Evolutionary conservation across 2,797 vertebrate species (phyloP).

Genomic region (Pachyuromys duprasi): DNA sequence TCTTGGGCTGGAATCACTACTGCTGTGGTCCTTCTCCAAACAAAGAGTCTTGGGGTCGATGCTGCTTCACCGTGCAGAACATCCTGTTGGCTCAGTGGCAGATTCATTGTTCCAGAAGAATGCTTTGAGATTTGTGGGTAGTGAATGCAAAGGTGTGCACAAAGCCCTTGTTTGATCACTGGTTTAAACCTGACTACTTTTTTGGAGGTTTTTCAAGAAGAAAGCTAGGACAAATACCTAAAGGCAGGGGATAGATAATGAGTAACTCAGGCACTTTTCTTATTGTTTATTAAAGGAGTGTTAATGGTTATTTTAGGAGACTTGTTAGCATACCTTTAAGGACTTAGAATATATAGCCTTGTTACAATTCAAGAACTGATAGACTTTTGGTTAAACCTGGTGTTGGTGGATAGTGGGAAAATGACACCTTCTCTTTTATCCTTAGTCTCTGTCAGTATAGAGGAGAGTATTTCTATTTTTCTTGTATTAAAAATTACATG

Average conservation of each 20-base stretch:
- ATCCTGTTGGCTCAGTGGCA: not conserved
- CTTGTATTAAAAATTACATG: not conserved
- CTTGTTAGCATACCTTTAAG: not conserved
- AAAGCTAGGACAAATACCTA: not conserved
- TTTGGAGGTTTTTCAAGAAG: not conserved
- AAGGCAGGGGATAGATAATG: not conserved
- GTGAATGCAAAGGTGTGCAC: not conserved
- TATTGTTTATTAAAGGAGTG: not conserved
- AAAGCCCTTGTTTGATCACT: conserved; percentile 17
- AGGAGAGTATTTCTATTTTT: not conserved
- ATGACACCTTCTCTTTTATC: not conserved
- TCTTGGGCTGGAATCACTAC: conserved; percentile 34
- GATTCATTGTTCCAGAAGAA: conserved; percentile 10
- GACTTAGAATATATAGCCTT: not conserved
- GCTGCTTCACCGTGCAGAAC: not conserved
- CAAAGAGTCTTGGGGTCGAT: conserved; percentile 3
- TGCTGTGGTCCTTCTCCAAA: not conserved
- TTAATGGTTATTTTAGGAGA: not conserved
- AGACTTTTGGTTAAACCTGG: not conserved
- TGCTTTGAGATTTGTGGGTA: not conserved
- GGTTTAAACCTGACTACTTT: not conserved
- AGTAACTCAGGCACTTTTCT: not conserved
- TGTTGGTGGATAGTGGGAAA: not conserved
- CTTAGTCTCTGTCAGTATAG: not conserved
- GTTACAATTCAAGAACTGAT: not conserved